Percentiles rank a stretch among this genome's conserved stretches.
Conservation (phyloP, 2,797 vertebrate species). For the Gephyroberyx darwinii region DNA sequence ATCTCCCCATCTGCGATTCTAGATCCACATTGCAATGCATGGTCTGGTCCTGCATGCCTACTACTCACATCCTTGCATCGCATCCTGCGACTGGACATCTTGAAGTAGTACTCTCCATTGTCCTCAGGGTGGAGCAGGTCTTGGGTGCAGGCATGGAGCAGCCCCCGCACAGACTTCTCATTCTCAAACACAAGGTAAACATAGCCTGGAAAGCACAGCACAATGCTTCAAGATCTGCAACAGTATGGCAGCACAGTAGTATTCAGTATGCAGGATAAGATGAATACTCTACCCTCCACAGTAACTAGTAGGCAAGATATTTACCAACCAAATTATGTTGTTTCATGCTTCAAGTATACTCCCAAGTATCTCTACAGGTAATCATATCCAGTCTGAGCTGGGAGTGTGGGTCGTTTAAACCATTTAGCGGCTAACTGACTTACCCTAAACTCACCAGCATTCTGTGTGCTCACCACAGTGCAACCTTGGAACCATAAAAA, state of each 20-base stretch:
- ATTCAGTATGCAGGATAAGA: background rate
- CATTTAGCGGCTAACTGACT: background rate
- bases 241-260: background rate
- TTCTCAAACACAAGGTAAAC: conserved; percentile 98
- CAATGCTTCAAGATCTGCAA: conserved; percentile 2
- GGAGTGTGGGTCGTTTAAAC: no score
- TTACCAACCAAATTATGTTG: background rate
- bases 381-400: no score
- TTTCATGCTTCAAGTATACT: no score
- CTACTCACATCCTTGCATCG: conserved; percentile 95
- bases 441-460: conserved; percentile 51
- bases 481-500: conserved; percentile 72
- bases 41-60: no score
- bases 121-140: conserved; percentile 93
- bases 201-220: conserved; percentile 82
- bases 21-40: no score
- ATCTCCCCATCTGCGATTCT: no score
- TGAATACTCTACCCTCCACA: background rate
- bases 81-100: conserved; percentile 99
- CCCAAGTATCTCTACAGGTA: no score
- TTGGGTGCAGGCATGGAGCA: conserved; percentile 96
- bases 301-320: background rate
- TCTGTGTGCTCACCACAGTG: conserved; percentile 68
- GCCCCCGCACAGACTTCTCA: conserved; percentile 92
- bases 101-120: conserved; percentile 96